A percentile compares a stretch with the other conserved stretches of the same genome.
phyloP scores from a whole-genome alignment of 2,797 vertebrate species.

The Acipenser ruthenus region DNA sequence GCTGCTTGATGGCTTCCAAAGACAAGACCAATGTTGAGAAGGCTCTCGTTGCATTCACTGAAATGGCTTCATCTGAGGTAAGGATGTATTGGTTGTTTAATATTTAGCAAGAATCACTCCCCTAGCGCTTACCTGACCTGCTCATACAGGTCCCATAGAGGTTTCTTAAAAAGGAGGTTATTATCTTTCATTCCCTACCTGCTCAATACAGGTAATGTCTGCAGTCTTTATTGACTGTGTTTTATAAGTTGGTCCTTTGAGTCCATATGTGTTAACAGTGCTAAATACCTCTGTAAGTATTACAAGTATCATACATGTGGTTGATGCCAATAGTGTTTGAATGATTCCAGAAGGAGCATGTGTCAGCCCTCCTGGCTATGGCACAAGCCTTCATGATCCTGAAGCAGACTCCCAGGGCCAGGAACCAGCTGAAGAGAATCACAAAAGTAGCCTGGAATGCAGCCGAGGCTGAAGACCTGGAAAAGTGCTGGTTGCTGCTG shows the following conservation, averaged over 20 bases:
- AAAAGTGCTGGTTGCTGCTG: conserved; percentile 54
- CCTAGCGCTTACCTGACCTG: too few relatives aligned
- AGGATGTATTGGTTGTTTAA: neutral
- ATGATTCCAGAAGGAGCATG: conserved; percentile 33
- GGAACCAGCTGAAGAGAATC: conserved; percentile 54
- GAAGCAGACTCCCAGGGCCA: conserved; percentile 47
- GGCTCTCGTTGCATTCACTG: conserved; percentile 37
- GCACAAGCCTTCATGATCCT: conserved; percentile 45
- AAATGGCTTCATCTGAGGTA: conserved; percentile 40
- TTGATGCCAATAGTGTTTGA: conserved; percentile 2
- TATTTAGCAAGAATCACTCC: too few relatives aligned
- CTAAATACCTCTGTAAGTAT: neutral
- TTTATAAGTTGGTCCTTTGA: neutral
- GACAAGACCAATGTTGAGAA: conserved; percentile 38
- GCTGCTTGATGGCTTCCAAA: conserved; percentile 41
- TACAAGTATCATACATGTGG: neutral
- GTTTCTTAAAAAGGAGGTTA: too few relatives aligned
- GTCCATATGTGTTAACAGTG: neutral
- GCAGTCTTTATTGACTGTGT: neutral
- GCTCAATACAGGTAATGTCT: too few relatives aligned
- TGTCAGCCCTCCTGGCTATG: conserved; percentile 38
- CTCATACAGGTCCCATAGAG: too few relatives aligned
- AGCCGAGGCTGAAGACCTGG: conserved; percentile 40
- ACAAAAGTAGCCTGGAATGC: conserved; percentile 38
- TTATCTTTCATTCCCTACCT: too few relatives aligned